phyloP scores from a whole-genome alignment of 2,888 invertebrate species.

The Pogonocherus hispidulus region DNA sequence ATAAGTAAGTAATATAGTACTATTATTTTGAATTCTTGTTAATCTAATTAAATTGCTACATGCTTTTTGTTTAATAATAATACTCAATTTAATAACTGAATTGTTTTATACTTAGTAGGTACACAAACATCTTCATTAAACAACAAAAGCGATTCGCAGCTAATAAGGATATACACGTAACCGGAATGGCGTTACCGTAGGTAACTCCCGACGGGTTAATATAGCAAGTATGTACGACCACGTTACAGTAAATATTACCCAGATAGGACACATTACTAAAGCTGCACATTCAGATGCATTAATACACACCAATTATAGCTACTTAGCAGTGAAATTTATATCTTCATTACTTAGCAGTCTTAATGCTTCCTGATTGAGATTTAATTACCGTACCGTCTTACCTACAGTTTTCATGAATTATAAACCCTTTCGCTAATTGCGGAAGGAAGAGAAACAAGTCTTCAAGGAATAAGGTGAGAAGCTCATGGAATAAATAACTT shows the following conservation, averaged over 20 bases:
- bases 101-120: no score
- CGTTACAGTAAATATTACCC: constrained; percentile 27
- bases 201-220: not conserved
- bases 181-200: constrained; percentile 6
- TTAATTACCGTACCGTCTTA: constrained; percentile 12
- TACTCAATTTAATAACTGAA: no score
- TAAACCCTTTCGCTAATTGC: not conserved
- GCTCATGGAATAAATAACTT: no score
- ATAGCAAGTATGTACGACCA: not conserved
- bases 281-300: constrained; percentile 34
- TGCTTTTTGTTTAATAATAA: no score
- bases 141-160: not conserved
- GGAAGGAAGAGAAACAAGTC: not conserved
- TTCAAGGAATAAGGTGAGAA: not conserved
- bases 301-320: constrained; percentile 29
- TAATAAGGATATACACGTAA: constrained; percentile 14
- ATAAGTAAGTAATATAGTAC: no score
- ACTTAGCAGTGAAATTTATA: constrained; percentile 31
- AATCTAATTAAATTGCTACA: no score
- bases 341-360: constrained; percentile 33
- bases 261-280: constrained; percentile 25
- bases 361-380: constrained; percentile 30
- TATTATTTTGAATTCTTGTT: no score
- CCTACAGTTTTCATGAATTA: not conserved
- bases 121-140: not conserved